phyloP scores from a whole-genome alignment of 2,888 invertebrate species.

The Cheilosia variabilis region DNA sequence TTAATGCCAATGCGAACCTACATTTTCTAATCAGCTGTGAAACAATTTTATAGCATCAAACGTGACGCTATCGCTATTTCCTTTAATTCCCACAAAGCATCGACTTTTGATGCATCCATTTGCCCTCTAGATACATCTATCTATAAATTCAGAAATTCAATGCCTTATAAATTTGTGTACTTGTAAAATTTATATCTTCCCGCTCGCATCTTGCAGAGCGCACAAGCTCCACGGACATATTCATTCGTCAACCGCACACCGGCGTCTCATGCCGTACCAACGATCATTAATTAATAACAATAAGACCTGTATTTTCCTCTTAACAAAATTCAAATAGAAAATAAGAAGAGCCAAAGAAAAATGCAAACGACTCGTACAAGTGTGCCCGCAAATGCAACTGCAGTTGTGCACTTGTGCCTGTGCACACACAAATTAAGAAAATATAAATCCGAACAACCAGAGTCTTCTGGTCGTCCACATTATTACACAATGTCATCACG shows the following conservation, averaged over 20 bases:
- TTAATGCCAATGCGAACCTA: too few relatives aligned
- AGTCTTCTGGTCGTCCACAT: slow-evolving; percentile 57
- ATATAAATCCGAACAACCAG: slow-evolving; percentile 63
- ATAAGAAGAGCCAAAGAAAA: slow-evolving; percentile 2
- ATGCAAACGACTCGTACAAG: slow-evolving; percentile 27
- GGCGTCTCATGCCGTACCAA: background rate
- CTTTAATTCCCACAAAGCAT: slow-evolving; percentile 3
- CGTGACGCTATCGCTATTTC: slow-evolving; percentile 9
- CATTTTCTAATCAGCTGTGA: too few relatives aligned
- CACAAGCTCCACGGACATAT: background rate
- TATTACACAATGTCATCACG: slow-evolving; percentile 76
- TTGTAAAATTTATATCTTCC: slow-evolving; percentile 15
- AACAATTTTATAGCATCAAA: background rate
- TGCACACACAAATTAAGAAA: slow-evolving; percentile 67
- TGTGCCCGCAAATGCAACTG: slow-evolving; percentile 35
- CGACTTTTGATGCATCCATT: background rate
- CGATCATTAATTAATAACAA: slow-evolving; percentile 54
- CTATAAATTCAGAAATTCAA: background rate
- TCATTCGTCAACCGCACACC: slow-evolving; percentile 37
- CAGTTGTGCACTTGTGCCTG: slow-evolving; percentile 68
- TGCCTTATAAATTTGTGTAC: slow-evolving; percentile 10
- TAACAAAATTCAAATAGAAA: slow-evolving; percentile 1
- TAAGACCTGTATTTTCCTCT: slow-evolving; percentile 22
- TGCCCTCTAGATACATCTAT: background rate
- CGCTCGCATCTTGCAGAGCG: background rate